phyloP scores from a whole-genome alignment of 2,888 invertebrate genomes.

The Coecobrya sp. region DNA sequence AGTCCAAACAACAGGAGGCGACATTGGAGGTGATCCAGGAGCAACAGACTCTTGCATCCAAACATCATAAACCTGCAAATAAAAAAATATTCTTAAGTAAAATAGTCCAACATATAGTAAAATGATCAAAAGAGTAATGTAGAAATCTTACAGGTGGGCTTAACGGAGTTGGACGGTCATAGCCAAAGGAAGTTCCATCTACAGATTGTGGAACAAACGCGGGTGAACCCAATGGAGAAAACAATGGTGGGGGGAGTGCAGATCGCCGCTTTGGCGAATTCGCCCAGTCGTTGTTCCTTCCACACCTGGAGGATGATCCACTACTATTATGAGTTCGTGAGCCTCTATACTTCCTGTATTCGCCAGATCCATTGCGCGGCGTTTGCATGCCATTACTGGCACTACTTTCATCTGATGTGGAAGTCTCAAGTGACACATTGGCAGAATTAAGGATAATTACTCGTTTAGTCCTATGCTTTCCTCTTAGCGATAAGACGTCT shows the following conservation, averaged over 20 bases:
- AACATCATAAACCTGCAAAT: constrained; percentile 80
- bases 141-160: constrained; percentile 72
- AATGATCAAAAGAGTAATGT: neutral
- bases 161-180: constrained; percentile 64
- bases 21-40: constrained; percentile 83
- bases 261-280: constrained; percentile 64
- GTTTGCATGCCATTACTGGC: constrained; percentile 48
- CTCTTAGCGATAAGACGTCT: constrained; percentile 89
- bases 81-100: no score
- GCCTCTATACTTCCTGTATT: constrained; percentile 46
- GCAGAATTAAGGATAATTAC: constrained; percentile 88
- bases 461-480: constrained; percentile 88
- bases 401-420: constrained; percentile 69
- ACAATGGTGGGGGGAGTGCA: constrained; percentile 76
- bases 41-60: constrained; percentile 82
- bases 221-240: constrained; percentile 70
- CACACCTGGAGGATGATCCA: neutral
- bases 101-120: no score
- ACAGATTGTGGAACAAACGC: constrained; percentile 28
- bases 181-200: constrained; percentile 64
- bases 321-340: constrained; percentile 52
- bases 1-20: constrained; percentile 85
- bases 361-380: constrained; percentile 36
- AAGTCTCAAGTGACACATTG: constrained; percentile 87
- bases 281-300: constrained; percentile 58